phyloP scores from a whole-genome alignment of 2,888 invertebrate species.

The Alentia gelatinosa region DNA sequence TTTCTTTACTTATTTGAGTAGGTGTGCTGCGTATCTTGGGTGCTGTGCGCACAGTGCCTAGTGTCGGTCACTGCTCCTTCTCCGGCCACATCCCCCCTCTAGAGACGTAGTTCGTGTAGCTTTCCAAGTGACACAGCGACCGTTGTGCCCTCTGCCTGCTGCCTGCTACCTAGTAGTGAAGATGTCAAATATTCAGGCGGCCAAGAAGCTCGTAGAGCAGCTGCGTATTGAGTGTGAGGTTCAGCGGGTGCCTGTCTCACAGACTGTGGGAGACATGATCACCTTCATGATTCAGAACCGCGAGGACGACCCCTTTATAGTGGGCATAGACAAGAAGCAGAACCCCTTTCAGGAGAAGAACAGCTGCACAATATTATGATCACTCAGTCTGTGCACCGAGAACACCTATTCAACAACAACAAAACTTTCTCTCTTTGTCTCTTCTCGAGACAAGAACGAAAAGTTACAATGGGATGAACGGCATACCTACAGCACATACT shows the following conservation, averaged over 20 bases:
- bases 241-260: slow-evolving; percentile 62
- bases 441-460: too few species aligned
- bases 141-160: neutral
- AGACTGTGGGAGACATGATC: slow-evolving; percentile 65
- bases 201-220: slow-evolving; percentile 67
- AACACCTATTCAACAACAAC: too few species aligned
- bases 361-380: slow-evolving; percentile 61
- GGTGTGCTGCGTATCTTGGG: slow-evolving; percentile 15
- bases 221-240: slow-evolving; percentile 64
- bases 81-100: slow-evolving; percentile 29
- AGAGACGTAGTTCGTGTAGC: slow-evolving; percentile 20
- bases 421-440: too few species aligned
- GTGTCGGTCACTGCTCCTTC: neutral
- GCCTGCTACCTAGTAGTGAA: neutral
- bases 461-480: too few species aligned
- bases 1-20: slow-evolving; percentile 43
- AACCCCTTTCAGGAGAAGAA: slow-evolving; percentile 68
- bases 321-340: slow-evolving; percentile 66
- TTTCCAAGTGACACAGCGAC: neutral
- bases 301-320: slow-evolving; percentile 64
- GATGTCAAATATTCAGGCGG: slow-evolving; percentile 54
- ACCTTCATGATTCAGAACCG: slow-evolving; percentile 64
- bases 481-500: too few species aligned
- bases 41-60: neutral
- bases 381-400: neutral